Evolutionary conservation across 2,797 vertebrate species (phyloP).

Genomic region (Lagocephalus sceleratus): DNA sequence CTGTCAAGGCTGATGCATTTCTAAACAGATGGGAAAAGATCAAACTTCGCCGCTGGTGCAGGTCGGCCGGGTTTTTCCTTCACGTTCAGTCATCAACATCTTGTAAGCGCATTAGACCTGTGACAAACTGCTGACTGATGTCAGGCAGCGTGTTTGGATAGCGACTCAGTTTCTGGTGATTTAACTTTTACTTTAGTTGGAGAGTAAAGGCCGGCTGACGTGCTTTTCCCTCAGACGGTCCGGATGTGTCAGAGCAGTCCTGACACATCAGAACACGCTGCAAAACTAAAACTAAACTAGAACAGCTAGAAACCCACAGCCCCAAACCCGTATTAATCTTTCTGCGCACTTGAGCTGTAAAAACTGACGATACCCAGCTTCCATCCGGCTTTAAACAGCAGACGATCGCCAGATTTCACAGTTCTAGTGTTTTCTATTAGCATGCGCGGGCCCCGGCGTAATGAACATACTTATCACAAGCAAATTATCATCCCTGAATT

Average conservation of each 20-base stretch:
- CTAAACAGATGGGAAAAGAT: slow-evolving; percentile 51
- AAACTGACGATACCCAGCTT: background rate
- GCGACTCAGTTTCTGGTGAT: too few relatives aligned
- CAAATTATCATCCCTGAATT: slow-evolving; percentile 59
- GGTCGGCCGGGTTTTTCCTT: slow-evolving; percentile 16
- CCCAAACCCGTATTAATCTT: background rate
- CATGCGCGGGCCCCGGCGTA: slow-evolving; percentile 46
- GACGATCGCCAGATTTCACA: background rate
- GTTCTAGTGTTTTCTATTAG: slow-evolving; percentile 26
- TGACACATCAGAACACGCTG: too few relatives aligned
- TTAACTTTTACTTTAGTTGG: too few relatives aligned
- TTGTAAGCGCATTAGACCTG: too few relatives aligned
- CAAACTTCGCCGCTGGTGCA: slow-evolving; percentile 48
- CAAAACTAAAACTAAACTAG: too few relatives aligned
- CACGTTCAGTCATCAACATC: too few relatives aligned
- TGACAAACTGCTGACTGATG: too few relatives aligned
- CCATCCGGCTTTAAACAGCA: slow-evolving; percentile 35
- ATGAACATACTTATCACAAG: slow-evolving; percentile 65
- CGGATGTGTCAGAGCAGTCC: too few relatives aligned
- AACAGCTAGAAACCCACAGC: too few relatives aligned
- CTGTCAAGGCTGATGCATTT: slow-evolving; percentile 65
- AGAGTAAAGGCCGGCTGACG: too few relatives aligned
- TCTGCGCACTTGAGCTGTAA: background rate
- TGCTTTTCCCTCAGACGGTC: too few relatives aligned
- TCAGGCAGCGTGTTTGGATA: too few relatives aligned